A percentile compares a stretch with the other conserved stretches of the same genome.
Evolutionary conservation across 2,113 vertebrate genomes (phyloP).

Genomic region (Hippocampus barbouri): DNA sequence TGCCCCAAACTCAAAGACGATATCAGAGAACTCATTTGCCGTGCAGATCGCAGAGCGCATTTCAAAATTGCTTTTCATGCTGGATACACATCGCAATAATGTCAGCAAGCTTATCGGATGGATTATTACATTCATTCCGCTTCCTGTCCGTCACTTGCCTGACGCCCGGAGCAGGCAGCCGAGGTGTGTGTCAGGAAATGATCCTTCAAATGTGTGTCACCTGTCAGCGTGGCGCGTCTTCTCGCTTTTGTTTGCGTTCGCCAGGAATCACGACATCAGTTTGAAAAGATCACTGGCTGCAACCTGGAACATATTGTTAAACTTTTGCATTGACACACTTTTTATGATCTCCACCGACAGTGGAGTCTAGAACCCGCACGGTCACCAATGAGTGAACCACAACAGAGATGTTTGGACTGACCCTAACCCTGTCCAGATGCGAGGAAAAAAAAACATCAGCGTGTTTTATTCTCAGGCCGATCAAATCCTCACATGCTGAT

Average conservation of each 20-base stretch:
- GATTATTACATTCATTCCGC: conserved; percentile 25
- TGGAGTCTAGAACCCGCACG: conserved; percentile 1
- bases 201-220: conserved; percentile 3
- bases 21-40: conserved; percentile 1
- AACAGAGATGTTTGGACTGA: conserved; percentile 9
- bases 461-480: conserved; percentile 33
- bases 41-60: conserved; percentile 9
- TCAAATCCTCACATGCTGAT: conserved; percentile 43
- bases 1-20: not conserved
- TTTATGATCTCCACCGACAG: too few species aligned
- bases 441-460: conserved; percentile 45
- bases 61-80: conserved; percentile 26
- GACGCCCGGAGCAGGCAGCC: conserved; percentile 25
- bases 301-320: not conserved
- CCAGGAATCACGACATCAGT: not conserved
- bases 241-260: not conserved
- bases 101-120: conserved; percentile 19
- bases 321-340: not conserved
- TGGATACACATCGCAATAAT: conserved; percentile 32
- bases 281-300: not conserved
- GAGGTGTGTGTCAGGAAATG: conserved; percentile 33
- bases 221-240: not conserved
- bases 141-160: conserved; percentile 31
- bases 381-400: conserved; percentile 5
- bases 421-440: conserved; percentile 18